Evolutionary conservation across 1,140 invertebrate genomes (phyloP).

Genomic region (honey bee (Apis mellifera)): DNA sequence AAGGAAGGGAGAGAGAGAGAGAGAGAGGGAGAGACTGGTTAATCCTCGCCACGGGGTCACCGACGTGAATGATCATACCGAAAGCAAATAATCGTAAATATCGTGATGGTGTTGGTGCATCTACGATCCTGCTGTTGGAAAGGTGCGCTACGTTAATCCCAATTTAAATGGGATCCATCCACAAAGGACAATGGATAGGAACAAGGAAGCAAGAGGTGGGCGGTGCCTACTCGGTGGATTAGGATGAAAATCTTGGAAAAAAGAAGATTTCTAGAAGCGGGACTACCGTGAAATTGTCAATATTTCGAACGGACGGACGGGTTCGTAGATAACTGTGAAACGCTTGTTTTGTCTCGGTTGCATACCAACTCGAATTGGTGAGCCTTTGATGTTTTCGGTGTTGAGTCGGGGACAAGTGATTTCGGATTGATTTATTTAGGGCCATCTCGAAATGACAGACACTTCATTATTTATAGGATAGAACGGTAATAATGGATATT

Average conservation of each 20-base stretch:
- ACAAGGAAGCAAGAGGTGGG: conserved; percentile 36
- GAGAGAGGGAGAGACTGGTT: conserved; percentile 19
- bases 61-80: not conserved
- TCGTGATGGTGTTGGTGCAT: not conserved
- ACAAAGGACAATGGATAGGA: conserved; percentile 31
- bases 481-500: no score
- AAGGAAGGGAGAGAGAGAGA: no score
- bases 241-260: conserved; percentile 29
- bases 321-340: not conserved
- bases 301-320: not conserved
- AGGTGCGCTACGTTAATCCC: conserved; percentile 53
- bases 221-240: conserved; percentile 20
- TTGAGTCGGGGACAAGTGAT: no score
- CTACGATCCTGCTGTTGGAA: not conserved
- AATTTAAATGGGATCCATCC: conserved; percentile 69
- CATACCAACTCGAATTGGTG: rapidly evolving
- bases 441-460: no score
- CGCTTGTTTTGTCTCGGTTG: not conserved
- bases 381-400: not conserved
- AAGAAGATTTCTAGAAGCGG: conserved; percentile 33
- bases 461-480: no score
- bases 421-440: not conserved
- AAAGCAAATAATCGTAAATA: conserved; percentile 32
- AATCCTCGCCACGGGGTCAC: conserved; percentile 27
- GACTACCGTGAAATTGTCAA: conserved; percentile 65